Conservation (phyloP, 2,888 invertebrate genomes). For the Epicampocera succincta region DNA sequence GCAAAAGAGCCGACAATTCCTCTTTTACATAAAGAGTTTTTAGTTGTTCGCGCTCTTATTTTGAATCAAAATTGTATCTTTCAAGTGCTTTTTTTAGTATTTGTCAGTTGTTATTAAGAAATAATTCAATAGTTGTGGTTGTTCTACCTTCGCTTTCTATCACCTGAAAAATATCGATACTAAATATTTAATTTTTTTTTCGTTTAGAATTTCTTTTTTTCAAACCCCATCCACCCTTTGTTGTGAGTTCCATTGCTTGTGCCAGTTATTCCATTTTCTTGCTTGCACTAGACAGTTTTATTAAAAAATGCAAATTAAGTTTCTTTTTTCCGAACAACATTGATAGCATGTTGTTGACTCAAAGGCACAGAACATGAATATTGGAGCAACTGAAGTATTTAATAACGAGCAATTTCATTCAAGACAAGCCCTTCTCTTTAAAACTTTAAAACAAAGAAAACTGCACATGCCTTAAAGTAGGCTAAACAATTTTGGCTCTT, state of each 20-base stretch:
- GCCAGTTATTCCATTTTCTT: conserved; percentile 7
- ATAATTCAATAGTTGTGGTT: no score
- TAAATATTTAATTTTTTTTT: neutral
- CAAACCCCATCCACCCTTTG: conserved; percentile 19
- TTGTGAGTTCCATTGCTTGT: neutral
- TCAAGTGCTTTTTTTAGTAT: neutral
- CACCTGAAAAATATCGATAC: no score
- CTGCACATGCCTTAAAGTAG: conserved; percentile 20
- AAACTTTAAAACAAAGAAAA: conserved; percentile 1
- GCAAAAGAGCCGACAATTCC: neutral
- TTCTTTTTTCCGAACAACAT: conserved; percentile 18
- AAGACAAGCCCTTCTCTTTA: conserved; percentile 9
- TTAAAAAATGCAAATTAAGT: conserved; percentile 27
- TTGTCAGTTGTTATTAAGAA: no score
- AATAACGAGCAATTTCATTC: neutral
- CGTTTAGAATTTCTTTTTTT: conserved; percentile 35
- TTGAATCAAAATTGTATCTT: neutral
- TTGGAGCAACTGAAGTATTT: neutral
- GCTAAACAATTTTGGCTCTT: conserved; percentile 9
- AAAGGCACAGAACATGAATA: neutral
- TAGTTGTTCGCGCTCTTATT: neutral
- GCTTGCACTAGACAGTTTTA: conserved; percentile 23
- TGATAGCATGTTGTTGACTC: conserved; percentile 44
- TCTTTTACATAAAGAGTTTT: neutral
- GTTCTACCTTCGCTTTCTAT: no score